phyloP scores from a whole-genome alignment of 30 jellyfish, hydroid and myxozoan species.

The Phacellophora camtschatica region DNA sequence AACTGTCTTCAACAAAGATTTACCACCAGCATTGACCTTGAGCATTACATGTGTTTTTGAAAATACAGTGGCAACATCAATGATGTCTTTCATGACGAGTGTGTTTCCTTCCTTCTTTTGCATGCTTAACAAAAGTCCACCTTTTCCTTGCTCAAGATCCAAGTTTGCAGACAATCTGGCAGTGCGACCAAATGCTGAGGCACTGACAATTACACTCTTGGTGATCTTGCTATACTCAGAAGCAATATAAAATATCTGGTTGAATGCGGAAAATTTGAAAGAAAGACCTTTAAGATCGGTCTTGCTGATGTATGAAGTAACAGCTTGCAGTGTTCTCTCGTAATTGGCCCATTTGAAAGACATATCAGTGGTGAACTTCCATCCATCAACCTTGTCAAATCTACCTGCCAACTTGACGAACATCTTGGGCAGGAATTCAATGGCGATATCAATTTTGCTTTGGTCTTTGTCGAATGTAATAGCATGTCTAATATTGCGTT shows the following conservation, averaged over 20 bases:
- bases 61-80: constrained; percentile 2
- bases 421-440: constrained; percentile 97
- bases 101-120: constrained; percentile 22
- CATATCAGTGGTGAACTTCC: constrained; percentile 70
- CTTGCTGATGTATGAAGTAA: constrained; percentile 34
- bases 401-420: constrained; percentile 60
- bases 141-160: constrained; percentile 6
- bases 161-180: not conserved
- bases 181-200: constrained; percentile 37
- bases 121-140: constrained; percentile 14
- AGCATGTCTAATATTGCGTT: constrained; percentile 57
- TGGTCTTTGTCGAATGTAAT: constrained; percentile 43
- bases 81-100: constrained; percentile 23
- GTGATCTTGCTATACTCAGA: constrained; percentile 53
- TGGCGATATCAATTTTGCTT: constrained; percentile 45
- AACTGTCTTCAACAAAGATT: not conserved
- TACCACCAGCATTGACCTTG: constrained; percentile 5
- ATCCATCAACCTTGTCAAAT: constrained; percentile 66
- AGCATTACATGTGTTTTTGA: constrained; percentile 8
- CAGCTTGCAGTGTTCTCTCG: constrained; percentile 58
- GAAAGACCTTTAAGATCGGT: constrained; percentile 47
- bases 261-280: constrained; percentile 46
- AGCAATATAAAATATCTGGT: constrained; percentile 40
- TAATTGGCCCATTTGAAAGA: constrained; percentile 68
- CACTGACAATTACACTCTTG: constrained; percentile 26